Percentiles rank a stretch among this genome's conserved stretches.
Conservation (phyloP, 2,113 vertebrate species). For the Macrotus californicus region DNA sequence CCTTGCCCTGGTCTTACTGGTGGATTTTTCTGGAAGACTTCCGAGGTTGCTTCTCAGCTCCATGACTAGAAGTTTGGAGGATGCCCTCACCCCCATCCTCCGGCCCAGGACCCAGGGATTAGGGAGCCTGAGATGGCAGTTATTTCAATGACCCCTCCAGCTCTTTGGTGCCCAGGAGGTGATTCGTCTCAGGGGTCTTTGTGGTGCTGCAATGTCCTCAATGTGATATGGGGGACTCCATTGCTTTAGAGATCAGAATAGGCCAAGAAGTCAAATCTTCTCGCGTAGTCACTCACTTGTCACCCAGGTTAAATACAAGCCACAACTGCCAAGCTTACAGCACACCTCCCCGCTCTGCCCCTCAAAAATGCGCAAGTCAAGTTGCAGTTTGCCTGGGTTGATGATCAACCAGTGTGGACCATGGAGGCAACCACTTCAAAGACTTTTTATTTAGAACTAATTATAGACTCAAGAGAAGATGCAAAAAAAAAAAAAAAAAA, state of each 20-base stretch:
- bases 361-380: neutral
- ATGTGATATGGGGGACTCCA: neutral
- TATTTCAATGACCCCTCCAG: neutral
- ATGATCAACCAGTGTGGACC: neutral
- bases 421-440: neutral
- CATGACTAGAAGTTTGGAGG: neutral
- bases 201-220: neutral
- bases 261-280: neutral
- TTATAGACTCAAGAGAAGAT: neutral
- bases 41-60: neutral
- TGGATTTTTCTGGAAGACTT: neutral
- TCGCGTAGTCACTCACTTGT: neutral
- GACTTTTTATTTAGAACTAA: neutral
- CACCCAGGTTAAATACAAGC: neutral
- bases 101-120: neutral
- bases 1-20: neutral
- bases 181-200: neutral
- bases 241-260: rapidly evolving
- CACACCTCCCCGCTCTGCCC: neutral
- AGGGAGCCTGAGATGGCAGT: neutral
- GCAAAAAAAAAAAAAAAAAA: neutral
- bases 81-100: neutral
- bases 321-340: rapidly evolving
- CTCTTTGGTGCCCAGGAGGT: neutral
- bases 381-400: neutral